phyloP scores from a whole-genome alignment of 2,888 invertebrate genomes.

The Coelopa pilipes region DNA sequence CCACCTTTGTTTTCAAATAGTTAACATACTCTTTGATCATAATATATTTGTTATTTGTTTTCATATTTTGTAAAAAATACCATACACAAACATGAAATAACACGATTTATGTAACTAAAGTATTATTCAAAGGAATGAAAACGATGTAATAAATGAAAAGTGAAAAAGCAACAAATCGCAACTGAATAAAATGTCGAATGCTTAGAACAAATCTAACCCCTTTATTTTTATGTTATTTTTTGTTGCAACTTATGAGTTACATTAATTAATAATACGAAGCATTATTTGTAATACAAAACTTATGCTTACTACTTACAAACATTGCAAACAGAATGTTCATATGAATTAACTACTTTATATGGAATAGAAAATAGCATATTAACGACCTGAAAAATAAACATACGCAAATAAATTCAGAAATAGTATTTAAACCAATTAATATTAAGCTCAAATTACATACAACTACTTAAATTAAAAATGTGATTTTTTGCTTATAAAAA shows the following conservation, averaged over 20 bases:
- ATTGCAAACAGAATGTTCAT: neutral
- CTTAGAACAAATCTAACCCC: slow-evolving; percentile 31
- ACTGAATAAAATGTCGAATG: neutral
- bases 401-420: neutral
- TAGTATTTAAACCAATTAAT: slow-evolving; percentile 24
- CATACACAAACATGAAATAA: neutral
- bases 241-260: slow-evolving; percentile 6
- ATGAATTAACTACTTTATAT: slow-evolving; percentile 3
- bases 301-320: slow-evolving; percentile 7
- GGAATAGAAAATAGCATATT: slow-evolving; percentile 18
- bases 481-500: slow-evolving; percentile 34
- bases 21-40: slow-evolving; percentile 19
- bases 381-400: slow-evolving; percentile 29
- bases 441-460: slow-evolving; percentile 25
- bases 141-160: no score
- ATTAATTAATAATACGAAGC: neutral
- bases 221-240: slow-evolving; percentile 16
- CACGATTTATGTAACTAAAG: no score
- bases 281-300: slow-evolving; percentile 1
- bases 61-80: neutral
- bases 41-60: slow-evolving; percentile 5
- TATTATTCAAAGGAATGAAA: no score
- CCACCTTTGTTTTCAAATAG: slow-evolving; percentile 25
- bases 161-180: neutral
- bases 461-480: slow-evolving; percentile 29